Evolutionary conservation across 1,140 invertebrate genomes (phyloP), one percentile per base, ranked within the genome.

Genomic region (Sinonovacula constricta): DNA sequence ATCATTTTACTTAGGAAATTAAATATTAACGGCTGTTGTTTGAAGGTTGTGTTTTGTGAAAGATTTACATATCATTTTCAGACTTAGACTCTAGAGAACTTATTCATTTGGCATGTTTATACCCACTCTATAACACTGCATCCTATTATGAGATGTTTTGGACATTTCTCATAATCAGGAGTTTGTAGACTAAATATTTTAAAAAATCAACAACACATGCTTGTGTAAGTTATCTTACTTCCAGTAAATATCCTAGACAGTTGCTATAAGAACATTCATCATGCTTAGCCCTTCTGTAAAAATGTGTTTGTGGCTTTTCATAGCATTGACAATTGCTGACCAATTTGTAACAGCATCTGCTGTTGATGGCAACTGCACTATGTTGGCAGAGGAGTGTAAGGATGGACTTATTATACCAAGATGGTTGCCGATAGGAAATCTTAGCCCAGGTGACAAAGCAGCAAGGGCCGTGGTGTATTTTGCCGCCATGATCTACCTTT

Each of bases 401-500:
- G 54, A 85, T 60, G 91, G 91, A 15, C 67, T 91, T 12, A 60
- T 92, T 14, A 63, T 92, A 0, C 90, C 90, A 31, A 65, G 89
- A 56, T 92, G 92, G 92, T 88, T 91, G 71, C 97, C 98, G 0
- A 92, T 94, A 79, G 94, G 94, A 0, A 93, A 93, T 82, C 90
- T 95, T 24, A 92, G 91, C 39, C 79, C 83, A 22, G 93, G 93
- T 3, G 96, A 98, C 91, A 91, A 93, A 60, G 88, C 93, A 18
- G 92, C 93, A 0, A 94, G 98, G 7, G 98, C 98, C n/a, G 83
- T 95, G 39, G 94, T 98, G 28, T 99, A 99, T 91, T 98, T 99
- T 90, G 83, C 97, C 3, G 91, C 94, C 22, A 94, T 99, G 90
- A 91, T 96, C 45, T 99, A 99, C 90, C 93, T 99, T 81, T 99